Evolutionary conservation across 1,140 invertebrate species (phyloP).

Genomic region (Antheraea mylitta): DNA sequence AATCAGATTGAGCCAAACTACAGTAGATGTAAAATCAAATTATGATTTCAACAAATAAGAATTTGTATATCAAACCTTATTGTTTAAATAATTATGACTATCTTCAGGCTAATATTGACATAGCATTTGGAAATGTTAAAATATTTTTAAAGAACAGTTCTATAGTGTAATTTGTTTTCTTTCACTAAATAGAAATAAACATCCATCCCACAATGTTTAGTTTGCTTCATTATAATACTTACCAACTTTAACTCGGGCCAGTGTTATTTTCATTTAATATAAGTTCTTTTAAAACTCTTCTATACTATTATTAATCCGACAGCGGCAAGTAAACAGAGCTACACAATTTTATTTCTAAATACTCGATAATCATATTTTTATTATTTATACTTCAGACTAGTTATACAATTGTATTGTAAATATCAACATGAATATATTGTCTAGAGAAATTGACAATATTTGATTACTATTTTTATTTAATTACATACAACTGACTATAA

Average conservation of each 20-base stretch:
- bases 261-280: background rate
- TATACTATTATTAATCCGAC: background rate
- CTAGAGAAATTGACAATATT: constrained; percentile 61
- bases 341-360: background rate
- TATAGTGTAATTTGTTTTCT: too few relatives aligned
- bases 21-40: too few relatives aligned
- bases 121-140: too few relatives aligned
- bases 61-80: too few relatives aligned
- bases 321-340: background rate
- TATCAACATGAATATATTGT: constrained; percentile 46
- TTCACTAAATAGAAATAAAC: too few relatives aligned
- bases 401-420: background rate
- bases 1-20: too few relatives aligned
- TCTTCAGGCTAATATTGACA: too few relatives aligned
- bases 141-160: too few relatives aligned
- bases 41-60: too few relatives aligned
- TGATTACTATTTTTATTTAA: constrained; percentile 26
- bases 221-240: background rate
- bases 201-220: too few relatives aligned
- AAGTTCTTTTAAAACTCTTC: background rate
- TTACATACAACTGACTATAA: too few relatives aligned
- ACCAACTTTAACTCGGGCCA: background rate
- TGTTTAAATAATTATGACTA: too few relatives aligned
- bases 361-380: background rate
- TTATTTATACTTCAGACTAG: background rate